Conservation (phyloP, 2,113 vertebrate genomes). For the Strix aluco region DNA sequence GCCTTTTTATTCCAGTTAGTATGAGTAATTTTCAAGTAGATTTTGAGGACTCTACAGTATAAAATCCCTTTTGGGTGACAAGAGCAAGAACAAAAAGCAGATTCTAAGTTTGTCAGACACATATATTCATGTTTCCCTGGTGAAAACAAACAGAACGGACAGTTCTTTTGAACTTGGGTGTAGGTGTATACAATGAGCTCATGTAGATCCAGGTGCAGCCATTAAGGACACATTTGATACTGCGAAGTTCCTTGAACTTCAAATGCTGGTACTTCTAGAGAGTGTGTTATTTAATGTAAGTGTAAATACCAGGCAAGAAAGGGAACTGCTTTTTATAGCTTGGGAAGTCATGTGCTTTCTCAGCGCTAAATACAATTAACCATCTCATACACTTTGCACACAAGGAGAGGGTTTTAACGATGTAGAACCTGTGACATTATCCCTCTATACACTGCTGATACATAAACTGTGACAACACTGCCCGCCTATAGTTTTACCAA, state of each 20-base stretch:
- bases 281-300: neutral
- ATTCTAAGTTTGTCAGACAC: constrained; percentile 3
- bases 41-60: neutral
- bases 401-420: neutral
- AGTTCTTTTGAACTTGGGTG: constrained; percentile 13
- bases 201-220: constrained; percentile 65
- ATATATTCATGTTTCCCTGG: neutral
- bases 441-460: neutral
- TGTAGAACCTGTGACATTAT: neutral
- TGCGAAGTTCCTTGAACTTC: neutral
- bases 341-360: neutral
- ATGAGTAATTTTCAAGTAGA: constrained; percentile 7
- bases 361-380: neutral
- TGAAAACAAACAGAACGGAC: constrained; percentile 72
- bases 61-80: constrained; percentile 43
- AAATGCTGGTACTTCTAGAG: neutral
- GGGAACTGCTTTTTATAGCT: neutral
- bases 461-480: neutral
- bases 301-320: neutral
- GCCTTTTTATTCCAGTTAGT: neutral
- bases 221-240: neutral
- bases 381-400: neutral
- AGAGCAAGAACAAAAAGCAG: constrained; percentile 67
- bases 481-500: neutral
- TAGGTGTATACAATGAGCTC: constrained; percentile 39